A percentile compares a stretch with the other conserved stretches of the same genome.
Evolutionary conservation across 2,888 invertebrate species (phyloP).

Genomic region (Tenthredo distinguenda): DNA sequence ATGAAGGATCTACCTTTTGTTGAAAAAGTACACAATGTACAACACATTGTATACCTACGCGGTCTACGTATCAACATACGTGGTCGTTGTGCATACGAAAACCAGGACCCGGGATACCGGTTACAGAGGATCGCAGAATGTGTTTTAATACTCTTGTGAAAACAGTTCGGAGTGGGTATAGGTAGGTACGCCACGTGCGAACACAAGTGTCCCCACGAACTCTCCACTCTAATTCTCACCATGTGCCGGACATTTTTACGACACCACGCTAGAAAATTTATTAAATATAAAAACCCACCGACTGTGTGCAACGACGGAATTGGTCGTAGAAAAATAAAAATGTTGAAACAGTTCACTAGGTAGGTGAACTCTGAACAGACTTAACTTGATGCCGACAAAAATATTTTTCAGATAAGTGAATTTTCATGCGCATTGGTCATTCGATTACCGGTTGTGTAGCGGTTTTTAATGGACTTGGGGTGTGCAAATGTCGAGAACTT

Average conservation of each 20-base stretch:
- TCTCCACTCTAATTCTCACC: constrained; percentile 5
- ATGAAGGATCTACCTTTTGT: constrained; percentile 68
- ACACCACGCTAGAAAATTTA: background rate
- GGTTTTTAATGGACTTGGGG: constrained; percentile 45
- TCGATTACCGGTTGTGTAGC: constrained; percentile 60
- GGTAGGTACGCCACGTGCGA: constrained; percentile 26
- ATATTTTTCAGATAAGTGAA: background rate
- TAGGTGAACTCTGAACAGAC: background rate
- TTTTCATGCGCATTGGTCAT: constrained; percentile 57
- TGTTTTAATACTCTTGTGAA: constrained; percentile 28
- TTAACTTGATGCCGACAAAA: background rate
- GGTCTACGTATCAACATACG: constrained; percentile 18
- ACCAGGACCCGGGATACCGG: constrained; percentile 15
- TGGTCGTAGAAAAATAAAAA: background rate
- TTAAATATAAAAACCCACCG: background rate
- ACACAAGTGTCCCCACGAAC: constrained; percentile 18
- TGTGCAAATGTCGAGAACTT: constrained; percentile 13
- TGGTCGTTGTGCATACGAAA: background rate
- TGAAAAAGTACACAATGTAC: constrained; percentile 64
- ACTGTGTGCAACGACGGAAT: background rate
- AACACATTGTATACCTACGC: constrained; percentile 60
- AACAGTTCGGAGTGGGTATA: constrained; percentile 1
- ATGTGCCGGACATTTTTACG: background rate
- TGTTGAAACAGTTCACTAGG: too few relatives aligned
- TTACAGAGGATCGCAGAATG: background rate